Conservation (phyloP, 1,140 invertebrate species). For the Argopecten irradians region DNA sequence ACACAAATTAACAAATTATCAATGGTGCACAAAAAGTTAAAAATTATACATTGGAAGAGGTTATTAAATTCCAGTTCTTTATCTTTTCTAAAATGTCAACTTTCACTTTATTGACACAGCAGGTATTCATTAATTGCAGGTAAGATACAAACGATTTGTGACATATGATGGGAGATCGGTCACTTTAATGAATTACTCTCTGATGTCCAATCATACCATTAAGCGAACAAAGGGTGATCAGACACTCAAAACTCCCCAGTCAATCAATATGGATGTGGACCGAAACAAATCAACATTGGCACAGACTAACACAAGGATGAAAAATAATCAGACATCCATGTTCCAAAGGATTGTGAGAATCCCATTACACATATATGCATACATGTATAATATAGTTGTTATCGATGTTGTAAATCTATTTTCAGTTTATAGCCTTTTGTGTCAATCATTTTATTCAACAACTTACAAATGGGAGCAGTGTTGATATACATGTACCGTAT, state of each 20-base stretch:
- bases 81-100: neutral
- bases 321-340: neutral
- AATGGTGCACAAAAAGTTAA: too few species aligned
- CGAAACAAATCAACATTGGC: neutral
- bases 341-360: slow-evolving; percentile 9
- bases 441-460: too few species aligned
- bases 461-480: too few species aligned
- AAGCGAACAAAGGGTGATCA: slow-evolving; percentile 2
- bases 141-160: neutral
- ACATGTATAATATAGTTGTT: too few species aligned
- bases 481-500: too few species aligned
- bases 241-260: neutral
- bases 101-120: too few species aligned
- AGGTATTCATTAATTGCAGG: too few species aligned
- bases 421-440: neutral
- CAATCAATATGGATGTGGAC: neutral
- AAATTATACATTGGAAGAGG: too few species aligned
- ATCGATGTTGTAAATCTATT: neutral
- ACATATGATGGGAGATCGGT: neutral
- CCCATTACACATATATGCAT: neutral
- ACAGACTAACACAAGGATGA: neutral
- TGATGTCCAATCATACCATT: neutral
- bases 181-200: neutral
- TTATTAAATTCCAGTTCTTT: too few species aligned
- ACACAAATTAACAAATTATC: too few species aligned